phyloP scores from a whole-genome alignment of 2,888 invertebrate genomes.

The Thymelicus lineola region DNA sequence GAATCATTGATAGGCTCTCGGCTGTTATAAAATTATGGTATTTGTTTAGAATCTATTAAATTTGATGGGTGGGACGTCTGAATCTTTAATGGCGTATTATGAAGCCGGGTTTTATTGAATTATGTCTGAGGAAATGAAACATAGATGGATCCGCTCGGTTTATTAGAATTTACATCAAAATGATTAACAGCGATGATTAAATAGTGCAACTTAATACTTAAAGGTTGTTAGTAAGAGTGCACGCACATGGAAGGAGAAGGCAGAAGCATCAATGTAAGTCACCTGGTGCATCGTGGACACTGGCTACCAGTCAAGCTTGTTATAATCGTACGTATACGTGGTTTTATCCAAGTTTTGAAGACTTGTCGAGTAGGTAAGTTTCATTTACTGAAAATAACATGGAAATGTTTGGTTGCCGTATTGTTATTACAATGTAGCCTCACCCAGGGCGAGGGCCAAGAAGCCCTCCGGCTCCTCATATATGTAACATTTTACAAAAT shows the following conservation, averaged over 20 bases:
- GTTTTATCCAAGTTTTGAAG: no score
- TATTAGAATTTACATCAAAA: neutral
- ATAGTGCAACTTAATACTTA: conserved; percentile 1
- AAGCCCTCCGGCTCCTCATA: no score
- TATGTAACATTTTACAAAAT: no score
- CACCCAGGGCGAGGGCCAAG: no score
- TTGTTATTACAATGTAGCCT: no score
- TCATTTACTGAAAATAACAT: no score
- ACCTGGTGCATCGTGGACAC: no score
- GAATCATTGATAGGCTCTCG: conserved; percentile 63
- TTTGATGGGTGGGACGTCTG: conserved; percentile 32
- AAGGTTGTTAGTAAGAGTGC: neutral
- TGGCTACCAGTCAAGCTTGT: no score
- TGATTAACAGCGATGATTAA: neutral
- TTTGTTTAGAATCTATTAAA: conserved; percentile 48
- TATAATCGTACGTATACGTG: no score
- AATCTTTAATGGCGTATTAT: conserved; percentile 15
- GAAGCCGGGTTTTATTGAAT: conserved; percentile 12
- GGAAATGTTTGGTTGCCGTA: no score
- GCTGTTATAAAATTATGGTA: conserved; percentile 55
- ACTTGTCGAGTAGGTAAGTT: no score
- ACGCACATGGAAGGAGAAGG: neutral
- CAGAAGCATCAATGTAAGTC: no score
- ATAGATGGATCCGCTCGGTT: neutral
- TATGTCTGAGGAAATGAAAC: neutral